Evolutionary conservation across 1,140 invertebrate genomes (phyloP), one percentile per base, ranked within the genome.

Genomic region (Mylabris phalerata): DNA sequence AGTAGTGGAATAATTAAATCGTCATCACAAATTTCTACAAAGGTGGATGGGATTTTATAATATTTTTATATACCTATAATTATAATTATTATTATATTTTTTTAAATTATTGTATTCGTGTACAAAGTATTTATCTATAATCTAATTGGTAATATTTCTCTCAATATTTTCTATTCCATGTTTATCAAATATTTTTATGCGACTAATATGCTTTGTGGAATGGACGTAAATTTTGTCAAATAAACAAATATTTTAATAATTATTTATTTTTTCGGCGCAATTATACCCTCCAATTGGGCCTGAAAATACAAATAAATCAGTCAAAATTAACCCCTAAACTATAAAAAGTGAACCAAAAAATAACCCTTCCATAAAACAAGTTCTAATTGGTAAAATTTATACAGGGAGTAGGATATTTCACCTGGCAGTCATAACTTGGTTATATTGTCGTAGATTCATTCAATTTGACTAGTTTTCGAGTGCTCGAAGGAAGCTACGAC

Each of bases 281-380:
- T 92, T 62, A 95, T 93, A 67, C 90, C 90, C 80, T 95, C 92
- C 47, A 95, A 76, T 80, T 94, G 92, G 40, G 88, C 84, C 87
- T 91, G 75, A 72, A 86, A 84, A 61, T 65, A 69, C 19, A 4
- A 48, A 1, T 26, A 19, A 19, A 19, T 19, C 19, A 2, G 19
- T 19, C 1, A 19, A 19, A 19, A 19, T 19, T 19, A 19, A 19
- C 19, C 19, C 19, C 19, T 19, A 19, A 19, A 19, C 1, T 19
- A 19, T 1, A 19, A 1, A 19, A 19, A 19, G 19, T 19, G 19
- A 19, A 1, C 19, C 19, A 19, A 19, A 19, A 19, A 19, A 19
- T 19, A 19, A 19, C 19, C 19, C 19, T 19, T 19, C 19, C 19
- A 19, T 19, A 0, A 19, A 19, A 19, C 19, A 19, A 19, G 19